Evolutionary conservation across 1,140 invertebrate genomes (phyloP).

Genomic region (Drosophila pseudoananassae): DNA sequence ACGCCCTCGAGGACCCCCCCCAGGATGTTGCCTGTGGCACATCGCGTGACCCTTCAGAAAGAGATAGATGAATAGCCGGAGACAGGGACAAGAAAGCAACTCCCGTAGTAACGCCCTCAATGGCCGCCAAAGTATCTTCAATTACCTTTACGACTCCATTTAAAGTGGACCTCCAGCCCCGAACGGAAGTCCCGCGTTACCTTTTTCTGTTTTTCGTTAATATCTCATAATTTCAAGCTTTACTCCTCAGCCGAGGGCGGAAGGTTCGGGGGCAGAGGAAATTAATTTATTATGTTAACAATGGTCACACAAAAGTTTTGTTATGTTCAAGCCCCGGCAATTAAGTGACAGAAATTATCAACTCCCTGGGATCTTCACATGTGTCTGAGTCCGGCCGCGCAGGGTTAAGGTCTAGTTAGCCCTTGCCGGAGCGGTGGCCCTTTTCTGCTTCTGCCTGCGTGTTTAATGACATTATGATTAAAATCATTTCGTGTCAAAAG

Average conservation of each 20-base stretch:
- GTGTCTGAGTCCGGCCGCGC: slow-evolving; percentile 37
- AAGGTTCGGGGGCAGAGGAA: slow-evolving; percentile 9
- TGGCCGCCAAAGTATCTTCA: slow-evolving; percentile 64
- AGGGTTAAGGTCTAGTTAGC: slow-evolving; percentile 35
- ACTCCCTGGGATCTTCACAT: slow-evolving; percentile 70
- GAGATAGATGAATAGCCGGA: not conserved
- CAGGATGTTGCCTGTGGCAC: slow-evolving; percentile 36
- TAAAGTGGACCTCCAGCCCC: slow-evolving; percentile 18
- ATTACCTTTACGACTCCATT: slow-evolving; percentile 66
- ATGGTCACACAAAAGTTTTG: slow-evolving; percentile 68
- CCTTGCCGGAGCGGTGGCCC: slow-evolving; percentile 8
- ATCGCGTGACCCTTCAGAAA: slow-evolving; percentile 62
- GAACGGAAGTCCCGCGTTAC: slow-evolving; percentile 54
- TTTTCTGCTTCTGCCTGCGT: slow-evolving; percentile 39
- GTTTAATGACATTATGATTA: slow-evolving; percentile 82
- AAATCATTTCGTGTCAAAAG: slow-evolving; percentile 81
- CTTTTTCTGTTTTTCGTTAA: slow-evolving; percentile 31
- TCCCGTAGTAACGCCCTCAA: slow-evolving; percentile 56
- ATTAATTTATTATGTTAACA: slow-evolving; percentile 80
- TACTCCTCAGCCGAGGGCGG: slow-evolving; percentile 52
- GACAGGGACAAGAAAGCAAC: slow-evolving; percentile 1
- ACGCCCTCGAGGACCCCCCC: slow-evolving; percentile 49
- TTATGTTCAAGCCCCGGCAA: slow-evolving; percentile 79
- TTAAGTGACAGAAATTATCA: slow-evolving; percentile 78
- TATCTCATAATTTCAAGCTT: slow-evolving; percentile 50